Evolutionary conservation across 2,113 vertebrate genomes (phyloP).

Genomic region (Tautogolabrus adspersus): DNA sequence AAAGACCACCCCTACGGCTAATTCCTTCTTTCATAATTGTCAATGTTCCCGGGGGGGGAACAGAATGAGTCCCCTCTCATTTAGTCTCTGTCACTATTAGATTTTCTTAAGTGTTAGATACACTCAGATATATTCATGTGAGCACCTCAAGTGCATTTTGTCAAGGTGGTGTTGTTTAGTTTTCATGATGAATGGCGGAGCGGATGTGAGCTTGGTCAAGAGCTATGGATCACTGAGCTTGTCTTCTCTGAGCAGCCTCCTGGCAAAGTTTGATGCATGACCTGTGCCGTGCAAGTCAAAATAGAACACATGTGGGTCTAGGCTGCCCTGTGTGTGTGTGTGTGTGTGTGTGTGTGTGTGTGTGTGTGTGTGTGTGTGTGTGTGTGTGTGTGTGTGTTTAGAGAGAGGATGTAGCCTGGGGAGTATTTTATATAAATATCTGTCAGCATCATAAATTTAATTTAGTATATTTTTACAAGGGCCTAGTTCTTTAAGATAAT

Average conservation of each 20-base stretch:
- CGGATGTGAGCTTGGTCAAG: constrained; percentile 37
- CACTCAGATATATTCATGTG: constrained; percentile 18
- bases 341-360: too few relatives aligned
- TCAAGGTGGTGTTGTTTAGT: constrained; percentile 38
- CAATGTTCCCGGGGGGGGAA: not conserved
- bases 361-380: not conserved
- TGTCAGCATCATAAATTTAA: not conserved
- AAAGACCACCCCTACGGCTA: constrained; percentile 38
- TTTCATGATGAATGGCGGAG: constrained; percentile 54
- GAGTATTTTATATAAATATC: not conserved
- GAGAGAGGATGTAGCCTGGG: not conserved
- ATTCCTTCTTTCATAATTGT: constrained; percentile 53
- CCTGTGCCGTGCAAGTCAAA: constrained; percentile 35
- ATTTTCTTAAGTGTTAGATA: constrained; percentile 20
- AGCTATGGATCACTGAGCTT: constrained; percentile 61
- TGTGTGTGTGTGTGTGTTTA: not conserved
- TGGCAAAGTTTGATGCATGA: constrained; percentile 54
- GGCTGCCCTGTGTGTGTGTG: too few relatives aligned
- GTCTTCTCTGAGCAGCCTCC: constrained; percentile 34
- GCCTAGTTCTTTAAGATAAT: not conserved
- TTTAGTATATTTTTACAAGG: not conserved
- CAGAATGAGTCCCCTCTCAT: constrained; percentile 19
- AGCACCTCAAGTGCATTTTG: constrained; percentile 37
- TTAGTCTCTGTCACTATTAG: constrained; percentile 16
- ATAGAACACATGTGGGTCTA: not conserved